Evolutionary conservation across 2,113 vertebrate genomes (phyloP).

Genomic region (Felis chaus): DNA sequence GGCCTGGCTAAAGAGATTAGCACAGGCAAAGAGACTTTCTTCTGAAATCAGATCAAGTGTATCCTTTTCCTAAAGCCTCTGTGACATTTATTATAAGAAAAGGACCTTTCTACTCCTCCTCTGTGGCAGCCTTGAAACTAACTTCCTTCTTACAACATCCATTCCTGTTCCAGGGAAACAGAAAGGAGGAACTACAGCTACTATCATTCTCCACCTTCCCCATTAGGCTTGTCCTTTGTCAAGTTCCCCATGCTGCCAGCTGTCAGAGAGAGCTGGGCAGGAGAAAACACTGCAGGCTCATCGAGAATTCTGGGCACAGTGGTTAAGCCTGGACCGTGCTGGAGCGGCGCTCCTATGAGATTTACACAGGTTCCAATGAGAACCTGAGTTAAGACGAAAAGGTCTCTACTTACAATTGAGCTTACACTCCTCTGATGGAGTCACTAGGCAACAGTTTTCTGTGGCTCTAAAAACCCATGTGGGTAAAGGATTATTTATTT

Average conservation of each 20-base stretch:
- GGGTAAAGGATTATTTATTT: constrained; percentile 45
- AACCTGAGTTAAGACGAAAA: not conserved
- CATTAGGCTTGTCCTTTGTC: not conserved
- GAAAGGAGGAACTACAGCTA: not conserved
- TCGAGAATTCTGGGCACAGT: not conserved
- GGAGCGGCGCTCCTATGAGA: not conserved
- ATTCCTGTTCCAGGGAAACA: not conserved
- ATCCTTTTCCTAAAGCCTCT: not conserved
- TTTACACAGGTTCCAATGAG: not conserved
- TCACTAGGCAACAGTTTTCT: not conserved
- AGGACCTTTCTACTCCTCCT: not conserved
- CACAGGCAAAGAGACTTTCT: not conserved
- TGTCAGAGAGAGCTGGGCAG: not conserved
- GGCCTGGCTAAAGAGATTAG: not conserved
- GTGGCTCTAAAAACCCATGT: not conserved
- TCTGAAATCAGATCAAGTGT: not conserved
- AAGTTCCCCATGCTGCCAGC: not conserved
- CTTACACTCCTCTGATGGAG: not conserved
- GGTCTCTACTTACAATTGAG: not conserved
- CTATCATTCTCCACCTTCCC: not conserved
- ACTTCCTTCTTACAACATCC: not conserved
- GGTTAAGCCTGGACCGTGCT: not conserved
- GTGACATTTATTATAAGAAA: not conserved
- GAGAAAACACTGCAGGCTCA: not conserved
- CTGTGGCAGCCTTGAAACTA: not conserved